These are phyloP conservation scores for Vulpes ferrilata DNA, from an alignment of 2,113 vertebrate species.

Conservation along the genomic window DNA sequence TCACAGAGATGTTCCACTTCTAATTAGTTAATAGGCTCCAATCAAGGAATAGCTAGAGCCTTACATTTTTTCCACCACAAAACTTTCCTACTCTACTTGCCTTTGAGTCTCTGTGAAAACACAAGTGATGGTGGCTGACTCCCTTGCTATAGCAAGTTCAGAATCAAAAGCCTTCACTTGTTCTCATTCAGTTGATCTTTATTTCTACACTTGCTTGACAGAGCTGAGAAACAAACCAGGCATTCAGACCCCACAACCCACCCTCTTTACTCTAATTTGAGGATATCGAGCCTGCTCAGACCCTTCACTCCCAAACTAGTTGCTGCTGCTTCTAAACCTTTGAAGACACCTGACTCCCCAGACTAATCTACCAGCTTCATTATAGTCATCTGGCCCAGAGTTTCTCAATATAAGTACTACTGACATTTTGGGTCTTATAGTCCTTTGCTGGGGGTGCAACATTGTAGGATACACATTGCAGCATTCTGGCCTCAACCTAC, in stretches of 20 bases:
- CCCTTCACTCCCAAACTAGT: background rate
- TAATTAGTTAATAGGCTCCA: background rate
- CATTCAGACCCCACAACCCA: background rate
- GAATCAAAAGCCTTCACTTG: background rate
- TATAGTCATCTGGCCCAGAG: background rate
- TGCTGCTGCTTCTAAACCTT: background rate
- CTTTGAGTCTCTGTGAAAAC: background rate
- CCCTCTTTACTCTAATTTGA: background rate
- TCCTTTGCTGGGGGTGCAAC: background rate
- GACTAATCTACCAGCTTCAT: background rate
- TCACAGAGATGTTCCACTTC: background rate
- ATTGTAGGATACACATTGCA: background rate
- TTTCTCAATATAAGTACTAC: background rate
- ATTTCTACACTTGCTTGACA: background rate
- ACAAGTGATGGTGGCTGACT: too few relatives aligned
- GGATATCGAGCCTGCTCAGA: background rate
- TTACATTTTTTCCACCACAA: background rate
- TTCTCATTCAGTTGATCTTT: background rate
- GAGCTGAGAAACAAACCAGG: background rate
- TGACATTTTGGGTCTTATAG: background rate
- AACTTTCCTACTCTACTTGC: background rate
- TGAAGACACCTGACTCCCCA: background rate
- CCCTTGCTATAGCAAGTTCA: background rate
- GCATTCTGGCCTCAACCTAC: background rate
- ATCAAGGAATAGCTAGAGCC: background rate